Conservation (phyloP, 2,888 invertebrate genomes). For the Hyppa rectilinea region DNA sequence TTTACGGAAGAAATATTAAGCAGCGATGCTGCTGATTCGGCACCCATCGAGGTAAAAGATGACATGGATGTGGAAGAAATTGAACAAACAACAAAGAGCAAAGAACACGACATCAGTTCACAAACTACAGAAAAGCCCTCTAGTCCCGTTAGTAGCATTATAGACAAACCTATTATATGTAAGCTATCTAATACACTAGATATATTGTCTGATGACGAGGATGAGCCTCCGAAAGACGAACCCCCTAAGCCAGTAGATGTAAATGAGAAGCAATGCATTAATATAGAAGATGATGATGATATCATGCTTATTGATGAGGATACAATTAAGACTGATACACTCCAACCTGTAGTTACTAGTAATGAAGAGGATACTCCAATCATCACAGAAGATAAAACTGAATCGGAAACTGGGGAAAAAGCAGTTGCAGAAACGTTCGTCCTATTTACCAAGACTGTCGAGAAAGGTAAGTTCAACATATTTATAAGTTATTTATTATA, state of each 20-base stretch:
- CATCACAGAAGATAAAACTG: slow-evolving; percentile 42
- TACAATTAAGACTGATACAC: slow-evolving; percentile 53
- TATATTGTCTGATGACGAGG: slow-evolving; percentile 86
- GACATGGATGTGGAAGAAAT: slow-evolving; percentile 57
- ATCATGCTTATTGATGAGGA: slow-evolving; percentile 87
- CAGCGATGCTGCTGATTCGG: background rate
- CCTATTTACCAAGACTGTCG: slow-evolving; percentile 44
- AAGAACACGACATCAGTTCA: slow-evolving; percentile 10
- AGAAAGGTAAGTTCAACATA: slow-evolving; percentile 64
- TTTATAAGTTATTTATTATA: too few relatives aligned
- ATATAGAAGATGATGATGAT: slow-evolving; percentile 85
- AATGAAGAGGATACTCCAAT: slow-evolving; percentile 46
- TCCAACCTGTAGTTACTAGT: slow-evolving; percentile 43
- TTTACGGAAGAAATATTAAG: slow-evolving; percentile 3
- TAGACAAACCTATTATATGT: slow-evolving; percentile 69
- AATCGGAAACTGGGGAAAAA: slow-evolving; percentile 60
- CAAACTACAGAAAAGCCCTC: slow-evolving; percentile 16
- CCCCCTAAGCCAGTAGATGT: slow-evolving; percentile 34
- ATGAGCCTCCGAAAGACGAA: slow-evolving; percentile 68
- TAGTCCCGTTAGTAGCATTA: slow-evolving; percentile 30
- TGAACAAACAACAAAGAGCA: slow-evolving; percentile 28
- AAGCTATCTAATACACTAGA: slow-evolving; percentile 83
- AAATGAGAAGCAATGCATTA: slow-evolving; percentile 77
- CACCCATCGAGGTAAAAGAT: slow-evolving; percentile 51
- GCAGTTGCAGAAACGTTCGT: slow-evolving; percentile 44